Percentiles rank a stretch among this genome's conserved stretches.
Conservation (phyloP, 2,888 invertebrate species). For the Deroplatys truncata region DNA sequence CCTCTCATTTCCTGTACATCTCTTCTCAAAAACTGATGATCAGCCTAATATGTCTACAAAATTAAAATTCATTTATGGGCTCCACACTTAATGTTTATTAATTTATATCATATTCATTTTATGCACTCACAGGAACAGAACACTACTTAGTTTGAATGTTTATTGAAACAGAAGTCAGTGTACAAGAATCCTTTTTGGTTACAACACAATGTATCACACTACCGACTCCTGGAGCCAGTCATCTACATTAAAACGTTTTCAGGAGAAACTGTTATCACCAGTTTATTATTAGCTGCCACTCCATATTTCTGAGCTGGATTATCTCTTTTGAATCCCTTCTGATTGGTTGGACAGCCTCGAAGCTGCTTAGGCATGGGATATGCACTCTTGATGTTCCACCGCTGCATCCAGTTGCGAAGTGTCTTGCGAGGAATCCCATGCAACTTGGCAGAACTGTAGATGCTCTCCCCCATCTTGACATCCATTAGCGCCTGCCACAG, state of each 20-base stretch:
- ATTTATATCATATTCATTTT: not conserved
- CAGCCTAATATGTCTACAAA: not conserved
- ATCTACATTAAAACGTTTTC: not conserved
- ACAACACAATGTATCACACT: not conserved
- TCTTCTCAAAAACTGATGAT: not conserved
- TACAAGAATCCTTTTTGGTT: not conserved
- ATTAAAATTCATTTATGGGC: not conserved
- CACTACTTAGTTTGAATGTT: not conserved
- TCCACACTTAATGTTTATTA: not conserved
- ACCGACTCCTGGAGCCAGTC: not conserved
- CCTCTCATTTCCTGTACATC: not conserved
- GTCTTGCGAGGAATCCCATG: constrained; percentile 58
- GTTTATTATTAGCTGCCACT: not conserved
- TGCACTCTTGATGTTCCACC: constrained; percentile 57
- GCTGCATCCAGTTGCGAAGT: constrained; percentile 59
- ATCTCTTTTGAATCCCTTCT: constrained; percentile 5
- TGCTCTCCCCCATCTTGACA: constrained; percentile 56
- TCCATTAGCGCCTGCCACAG: constrained; percentile 57
- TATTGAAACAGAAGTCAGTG: not conserved
- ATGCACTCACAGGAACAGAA: not conserved
- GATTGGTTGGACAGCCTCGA: not conserved
- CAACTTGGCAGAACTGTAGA: constrained; percentile 57
- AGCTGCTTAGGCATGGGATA: constrained; percentile 47
- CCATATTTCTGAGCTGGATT: not conserved
- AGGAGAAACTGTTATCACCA: not conserved